These are phyloP conservation scores for Typhlomys cinereus DNA, from an alignment of 2,113 vertebrate species.

Conservation along the genomic window DNA sequence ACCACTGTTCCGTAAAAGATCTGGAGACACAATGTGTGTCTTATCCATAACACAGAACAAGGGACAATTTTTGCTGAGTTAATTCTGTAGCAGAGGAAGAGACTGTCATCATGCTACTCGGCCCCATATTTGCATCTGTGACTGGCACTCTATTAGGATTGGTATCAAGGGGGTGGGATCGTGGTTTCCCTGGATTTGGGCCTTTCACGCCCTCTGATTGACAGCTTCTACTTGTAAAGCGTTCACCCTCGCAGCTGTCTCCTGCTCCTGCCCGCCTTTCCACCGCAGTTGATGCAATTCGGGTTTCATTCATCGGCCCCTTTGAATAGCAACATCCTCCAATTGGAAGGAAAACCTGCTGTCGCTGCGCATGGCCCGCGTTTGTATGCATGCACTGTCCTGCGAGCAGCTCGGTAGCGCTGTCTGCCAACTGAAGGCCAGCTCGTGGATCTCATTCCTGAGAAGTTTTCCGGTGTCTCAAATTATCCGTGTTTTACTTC, in stretches of 20 bases:
- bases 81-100: conserved; percentile 69
- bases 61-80: conserved; percentile 73
- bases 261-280: conserved; percentile 84
- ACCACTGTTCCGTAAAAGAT: not conserved
- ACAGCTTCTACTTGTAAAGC: conserved; percentile 84
- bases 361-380: conserved; percentile 61
- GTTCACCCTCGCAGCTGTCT: conserved; percentile 85
- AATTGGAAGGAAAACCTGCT: conserved; percentile 75
- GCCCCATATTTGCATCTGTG: conserved; percentile 77
- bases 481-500: conserved; percentile 85
- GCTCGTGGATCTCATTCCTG: conserved; percentile 76
- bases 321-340: conserved; percentile 82
- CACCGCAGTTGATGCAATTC: conserved; percentile 78
- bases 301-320: conserved; percentile 83
- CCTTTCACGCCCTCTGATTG: conserved; percentile 84
- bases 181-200: conserved; percentile 83
- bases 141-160: conserved; percentile 85
- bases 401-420: not conserved
- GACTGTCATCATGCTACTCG: conserved; percentile 64
- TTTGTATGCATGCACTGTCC: conserved; percentile 76
- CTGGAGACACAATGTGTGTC: not conserved
- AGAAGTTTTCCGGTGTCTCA: conserved; percentile 83
- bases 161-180: conserved; percentile 84
- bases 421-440: conserved; percentile 80
- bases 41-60: not conserved